Percentiles rank a stretch among this genome's conserved stretches.
phyloP scores from a whole-genome alignment of 2,113 vertebrate species.

The Chaetodon auriga region DNA sequence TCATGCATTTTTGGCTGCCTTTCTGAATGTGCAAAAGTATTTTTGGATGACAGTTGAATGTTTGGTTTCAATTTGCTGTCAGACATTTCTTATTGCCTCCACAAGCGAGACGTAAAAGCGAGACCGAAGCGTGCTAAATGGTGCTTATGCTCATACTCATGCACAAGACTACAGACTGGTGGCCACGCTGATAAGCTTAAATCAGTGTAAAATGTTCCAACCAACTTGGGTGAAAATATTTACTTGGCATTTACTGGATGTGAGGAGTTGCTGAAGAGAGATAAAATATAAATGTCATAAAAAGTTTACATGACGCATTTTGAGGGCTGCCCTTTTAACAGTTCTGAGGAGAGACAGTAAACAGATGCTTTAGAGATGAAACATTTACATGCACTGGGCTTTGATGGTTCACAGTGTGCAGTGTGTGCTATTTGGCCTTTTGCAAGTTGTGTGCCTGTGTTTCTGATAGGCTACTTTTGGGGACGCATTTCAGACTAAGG shows the following conservation, averaged over 20 bases:
- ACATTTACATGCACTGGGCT: not conserved
- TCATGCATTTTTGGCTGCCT: slow-evolving; percentile 44
- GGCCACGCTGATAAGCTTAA: slow-evolving; percentile 25
- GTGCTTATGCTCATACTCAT: not conserved
- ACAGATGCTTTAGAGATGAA: slow-evolving; percentile 12
- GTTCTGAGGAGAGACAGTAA: not conserved
- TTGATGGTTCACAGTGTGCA: slow-evolving; percentile 1
- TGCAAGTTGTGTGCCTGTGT: slow-evolving; percentile 3
- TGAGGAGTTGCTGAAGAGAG: slow-evolving; percentile 10
- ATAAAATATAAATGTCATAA: not conserved
- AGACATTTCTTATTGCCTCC: slow-evolving; percentile 51
- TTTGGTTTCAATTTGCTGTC: slow-evolving; percentile 66
- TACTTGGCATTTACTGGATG: slow-evolving; percentile 10
- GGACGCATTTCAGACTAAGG: too few relatives aligned
- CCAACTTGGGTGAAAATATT: slow-evolving; percentile 15
- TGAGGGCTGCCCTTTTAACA: slow-evolving; percentile 8
- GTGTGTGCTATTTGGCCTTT: not conserved
- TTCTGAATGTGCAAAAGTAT: slow-evolving; percentile 29
- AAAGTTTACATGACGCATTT: slow-evolving; percentile 7
- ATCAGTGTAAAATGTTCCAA: slow-evolving; percentile 9
- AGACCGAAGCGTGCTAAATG: slow-evolving; percentile 8
- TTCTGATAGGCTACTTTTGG: too few relatives aligned
- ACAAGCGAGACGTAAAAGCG: slow-evolving; percentile 22
- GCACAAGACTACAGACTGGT: slow-evolving; percentile 8
- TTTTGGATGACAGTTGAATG: slow-evolving; percentile 42